Base-by-base conservation (phyloP, 2,888 invertebrate species). In the Tenthredo mesomela region DNA sequence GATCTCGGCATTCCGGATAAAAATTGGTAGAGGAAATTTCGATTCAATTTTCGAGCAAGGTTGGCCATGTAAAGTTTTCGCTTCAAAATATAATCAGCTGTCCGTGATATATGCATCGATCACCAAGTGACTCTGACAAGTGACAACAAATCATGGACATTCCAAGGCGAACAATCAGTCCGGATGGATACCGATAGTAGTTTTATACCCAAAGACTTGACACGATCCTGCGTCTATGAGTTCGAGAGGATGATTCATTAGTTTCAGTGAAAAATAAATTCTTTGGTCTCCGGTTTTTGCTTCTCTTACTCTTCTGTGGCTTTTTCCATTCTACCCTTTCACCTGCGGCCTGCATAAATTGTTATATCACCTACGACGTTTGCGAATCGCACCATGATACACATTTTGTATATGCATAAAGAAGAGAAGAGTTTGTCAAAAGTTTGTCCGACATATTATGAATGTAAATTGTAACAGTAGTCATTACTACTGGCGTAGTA, bases 401-500 rank as follows among this genome's bases (percentile, higher is more conserved):
- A 58, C 6, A 58, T 58, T 58, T 58, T 58, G n/a, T 21, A n/a
- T 21, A n/a, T 7, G 9, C 25, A 61, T 4, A 3, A 12, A 9
- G 18, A 25, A 21, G 7, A 25, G 61, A 25, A 25, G 12, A 61
- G 21, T 61, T 25, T 25, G 25, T 25, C 61, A 12, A 25, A 12
- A 25, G 10, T 61, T 3, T 25, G 61, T 21, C 61, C 50, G 50
- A 71, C 40, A n/a, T 25, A 71, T n/a, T 25, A 71, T n/a, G 25
- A 21, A 73, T 73, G 71, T 43, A 12, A n/a, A 18, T 82, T 67
- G 33, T 47, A 47, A 73, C 29, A 88, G 21, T 58, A 88, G 89
- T n/a, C n/a, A 86, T 90, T 88, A 80, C 37, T 25, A 61, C 54
- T 61, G 61, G 61, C 40, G 33, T 47, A 54, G 47, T 67, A 67